These are phyloP conservation scores for Barnardius zonarius DNA, from an alignment of 2,113 vertebrate genomes.

Conservation along the genomic window DNA sequence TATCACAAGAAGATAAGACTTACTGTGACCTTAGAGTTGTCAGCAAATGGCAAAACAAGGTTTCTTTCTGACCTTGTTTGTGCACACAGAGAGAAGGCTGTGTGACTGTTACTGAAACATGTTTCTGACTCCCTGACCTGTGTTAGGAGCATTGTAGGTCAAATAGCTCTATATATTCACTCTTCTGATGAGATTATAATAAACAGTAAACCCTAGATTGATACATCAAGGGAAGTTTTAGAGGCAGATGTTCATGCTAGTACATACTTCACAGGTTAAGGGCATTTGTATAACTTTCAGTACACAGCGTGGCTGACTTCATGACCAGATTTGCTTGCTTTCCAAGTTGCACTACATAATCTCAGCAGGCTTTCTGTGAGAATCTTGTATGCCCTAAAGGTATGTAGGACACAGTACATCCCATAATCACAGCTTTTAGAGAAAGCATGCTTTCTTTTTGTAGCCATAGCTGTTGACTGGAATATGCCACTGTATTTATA, in stretches of 20 bases:
- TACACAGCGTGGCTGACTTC: background rate
- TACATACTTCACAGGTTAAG: background rate
- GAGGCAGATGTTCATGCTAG: fast-evolving
- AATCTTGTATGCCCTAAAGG: background rate
- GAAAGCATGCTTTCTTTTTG: background rate
- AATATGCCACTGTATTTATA: background rate
- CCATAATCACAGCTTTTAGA: background rate
- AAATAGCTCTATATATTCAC: background rate
- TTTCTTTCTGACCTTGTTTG: background rate
- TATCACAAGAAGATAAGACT: background rate
- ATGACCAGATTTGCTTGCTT: background rate
- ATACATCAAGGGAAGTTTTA: background rate
- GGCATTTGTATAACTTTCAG: background rate
- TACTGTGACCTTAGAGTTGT: background rate
- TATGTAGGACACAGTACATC: background rate
- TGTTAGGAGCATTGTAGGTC: background rate
- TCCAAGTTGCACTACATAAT: background rate
- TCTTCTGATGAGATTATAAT: background rate
- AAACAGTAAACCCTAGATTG: background rate
- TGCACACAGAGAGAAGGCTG: fast-evolving
- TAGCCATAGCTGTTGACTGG: background rate
- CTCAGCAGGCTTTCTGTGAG: background rate
- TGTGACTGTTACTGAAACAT: background rate
- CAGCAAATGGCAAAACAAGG: background rate
- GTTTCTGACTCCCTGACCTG: background rate